These are phyloP conservation scores for Chymomyza amoena DNA, from an alignment of 2,888 invertebrate species.

Conservation along the genomic window DNA sequence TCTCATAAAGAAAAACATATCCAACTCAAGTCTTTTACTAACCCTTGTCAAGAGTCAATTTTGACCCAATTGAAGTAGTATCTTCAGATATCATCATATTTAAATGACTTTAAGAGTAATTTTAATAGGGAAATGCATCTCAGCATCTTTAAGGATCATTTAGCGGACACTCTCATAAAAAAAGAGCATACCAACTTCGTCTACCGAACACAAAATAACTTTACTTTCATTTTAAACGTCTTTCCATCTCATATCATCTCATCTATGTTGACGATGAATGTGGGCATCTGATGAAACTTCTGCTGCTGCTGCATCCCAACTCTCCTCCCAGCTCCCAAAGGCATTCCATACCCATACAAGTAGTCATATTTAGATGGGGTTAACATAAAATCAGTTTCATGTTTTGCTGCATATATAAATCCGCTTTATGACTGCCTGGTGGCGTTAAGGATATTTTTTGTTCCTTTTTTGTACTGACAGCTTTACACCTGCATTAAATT, in stretches of 20 bases:
- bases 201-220: too few relatives aligned
- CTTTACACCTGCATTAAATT: constrained; percentile 35
- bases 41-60: too few relatives aligned
- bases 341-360: constrained; percentile 2
- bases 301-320: neutral
- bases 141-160: too few relatives aligned
- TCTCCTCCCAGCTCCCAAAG: neutral
- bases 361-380: neutral
- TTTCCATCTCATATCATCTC: neutral
- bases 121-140: too few relatives aligned
- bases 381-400: constrained; percentile 29
- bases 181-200: too few relatives aligned
- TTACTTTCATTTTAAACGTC: neutral
- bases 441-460: neutral
- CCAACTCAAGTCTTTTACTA: too few relatives aligned
- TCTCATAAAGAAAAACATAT: too few relatives aligned
- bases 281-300: neutral
- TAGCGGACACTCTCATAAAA: too few relatives aligned
- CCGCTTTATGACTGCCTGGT: constrained; percentile 34
- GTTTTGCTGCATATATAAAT: constrained; percentile 38
- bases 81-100: too few relatives aligned
- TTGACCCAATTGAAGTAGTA: too few relatives aligned
- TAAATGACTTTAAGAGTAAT: too few relatives aligned
- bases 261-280: neutral
- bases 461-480: constrained; percentile 26